A percentile compares a stretch with the other conserved stretches of the same genome.
These are phyloP conservation scores for Calephelis perditalis DNA, from an alignment of 2,888 invertebrate genomes.

Conservation along the genomic window DNA sequence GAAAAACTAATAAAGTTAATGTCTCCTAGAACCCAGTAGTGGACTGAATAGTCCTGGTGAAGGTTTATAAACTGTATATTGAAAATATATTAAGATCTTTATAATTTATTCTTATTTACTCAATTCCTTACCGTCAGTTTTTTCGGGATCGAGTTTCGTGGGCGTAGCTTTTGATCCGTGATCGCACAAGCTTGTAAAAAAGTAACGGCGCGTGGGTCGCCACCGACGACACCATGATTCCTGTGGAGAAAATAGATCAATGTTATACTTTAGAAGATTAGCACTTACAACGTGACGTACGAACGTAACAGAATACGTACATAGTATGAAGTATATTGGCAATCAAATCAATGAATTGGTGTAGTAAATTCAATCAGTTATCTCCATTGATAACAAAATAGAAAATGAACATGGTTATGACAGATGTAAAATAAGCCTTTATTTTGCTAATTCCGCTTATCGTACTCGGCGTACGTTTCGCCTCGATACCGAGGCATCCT, in stretches of 20 bases:
- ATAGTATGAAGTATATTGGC: too few species aligned
- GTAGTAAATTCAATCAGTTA: too few species aligned
- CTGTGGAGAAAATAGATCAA: conserved; percentile 46
- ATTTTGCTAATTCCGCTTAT: too few species aligned
- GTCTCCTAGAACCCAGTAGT: conserved; percentile 32
- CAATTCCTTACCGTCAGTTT: conserved; percentile 63
- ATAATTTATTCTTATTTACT: conserved; percentile 21
- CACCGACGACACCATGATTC: conserved; percentile 82
- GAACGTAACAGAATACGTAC: too few species aligned
- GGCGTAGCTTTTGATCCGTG: conserved; percentile 61
- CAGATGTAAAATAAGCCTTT: too few species aligned
- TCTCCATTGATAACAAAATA: too few species aligned
- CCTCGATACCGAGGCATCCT: too few species aligned
- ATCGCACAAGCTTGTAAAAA: conserved; percentile 61
- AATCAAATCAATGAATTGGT: too few species aligned
- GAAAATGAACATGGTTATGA: too few species aligned
- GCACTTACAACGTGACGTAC: not conserved
- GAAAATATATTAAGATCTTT: conserved; percentile 43
- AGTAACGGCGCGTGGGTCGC: conserved; percentile 69
- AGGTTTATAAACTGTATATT: conserved; percentile 62
- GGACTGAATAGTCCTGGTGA: conserved; percentile 62
- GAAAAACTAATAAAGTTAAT: conserved; percentile 36
- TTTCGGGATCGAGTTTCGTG: conserved; percentile 60
- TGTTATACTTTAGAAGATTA: not conserved
- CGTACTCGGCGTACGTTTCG: too few species aligned